Percentiles rank a stretch among this genome's conserved stretches.
Evolutionary conservation across 2,797 vertebrate genomes (phyloP).

Genomic region (Allobates femoralis): DNA sequence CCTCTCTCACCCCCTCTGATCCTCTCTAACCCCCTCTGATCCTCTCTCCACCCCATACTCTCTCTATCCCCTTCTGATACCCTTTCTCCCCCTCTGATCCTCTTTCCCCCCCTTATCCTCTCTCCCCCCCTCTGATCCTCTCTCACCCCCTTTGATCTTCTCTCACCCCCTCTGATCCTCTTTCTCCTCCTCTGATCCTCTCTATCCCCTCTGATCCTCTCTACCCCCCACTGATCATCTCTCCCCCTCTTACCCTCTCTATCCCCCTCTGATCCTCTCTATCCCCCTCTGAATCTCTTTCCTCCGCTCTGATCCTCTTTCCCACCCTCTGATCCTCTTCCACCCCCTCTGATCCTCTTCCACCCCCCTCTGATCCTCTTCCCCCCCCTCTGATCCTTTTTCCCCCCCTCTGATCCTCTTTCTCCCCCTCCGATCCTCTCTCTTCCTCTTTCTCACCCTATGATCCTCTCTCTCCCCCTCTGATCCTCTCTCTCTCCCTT

Average conservation of each 20-base stretch:
- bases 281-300: background rate
- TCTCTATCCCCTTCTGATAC: background rate
- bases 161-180: too few species aligned
- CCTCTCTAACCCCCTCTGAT: too few species aligned
- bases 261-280: too few species aligned
- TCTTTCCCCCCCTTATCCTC: background rate
- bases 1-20: too few species aligned
- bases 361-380: background rate
- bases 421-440: background rate
- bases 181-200: background rate
- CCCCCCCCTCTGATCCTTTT: background rate
- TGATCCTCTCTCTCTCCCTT: too few species aligned
- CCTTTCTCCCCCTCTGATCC: background rate
- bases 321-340: background rate
- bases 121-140: background rate
- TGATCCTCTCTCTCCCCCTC: background rate
- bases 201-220: background rate
- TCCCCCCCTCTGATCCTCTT: background rate
- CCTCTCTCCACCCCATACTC: background rate
- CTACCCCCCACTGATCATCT: too few species aligned
- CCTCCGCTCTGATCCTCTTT: fast-evolving
- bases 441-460: background rate
- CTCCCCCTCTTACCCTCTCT: background rate
- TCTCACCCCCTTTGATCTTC: background rate
- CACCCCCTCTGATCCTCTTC: background rate